phyloP scores from a whole-genome alignment of 1,140 invertebrate species.

The Pogonognathellus flavescens region DNA sequence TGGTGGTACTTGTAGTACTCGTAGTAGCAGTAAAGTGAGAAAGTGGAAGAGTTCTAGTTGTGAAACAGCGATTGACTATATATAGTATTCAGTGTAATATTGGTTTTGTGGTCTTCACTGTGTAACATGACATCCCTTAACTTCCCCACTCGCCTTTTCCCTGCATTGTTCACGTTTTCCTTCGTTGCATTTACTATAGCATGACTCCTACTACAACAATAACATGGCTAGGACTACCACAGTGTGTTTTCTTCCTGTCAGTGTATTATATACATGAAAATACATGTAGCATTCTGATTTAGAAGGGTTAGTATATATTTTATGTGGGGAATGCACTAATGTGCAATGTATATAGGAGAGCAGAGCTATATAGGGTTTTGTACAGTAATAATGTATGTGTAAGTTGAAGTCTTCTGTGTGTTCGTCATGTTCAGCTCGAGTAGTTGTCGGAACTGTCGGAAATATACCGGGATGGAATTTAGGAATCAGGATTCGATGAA shows the following conservation, averaged over 20 bases:
- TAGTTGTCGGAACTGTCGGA: conserved; percentile 44
- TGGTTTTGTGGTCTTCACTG: conserved; percentile 10
- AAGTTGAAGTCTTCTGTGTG: neutral
- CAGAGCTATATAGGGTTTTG: neutral
- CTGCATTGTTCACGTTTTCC: neutral
- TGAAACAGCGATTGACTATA: conserved; percentile 24
- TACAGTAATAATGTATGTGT: neutral
- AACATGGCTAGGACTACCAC: too few relatives aligned
- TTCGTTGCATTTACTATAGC: neutral
- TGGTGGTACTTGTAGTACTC: too few relatives aligned
- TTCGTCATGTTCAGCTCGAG: conserved; percentile 40
- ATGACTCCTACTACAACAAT: neutral
- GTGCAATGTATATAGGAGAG: too few relatives aligned
- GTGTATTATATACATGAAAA: neutral
- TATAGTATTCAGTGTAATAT: neutral
- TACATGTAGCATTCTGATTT: too few relatives aligned
- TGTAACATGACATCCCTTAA: too few relatives aligned
- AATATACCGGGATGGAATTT: conserved; percentile 37
- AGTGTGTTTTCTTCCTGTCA: neutral
- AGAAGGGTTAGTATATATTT: too few relatives aligned
- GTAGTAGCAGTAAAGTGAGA: too few relatives aligned
- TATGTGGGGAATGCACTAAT: too few relatives aligned
- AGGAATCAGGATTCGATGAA: conserved; percentile 46
- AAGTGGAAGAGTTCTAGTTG: neutral
- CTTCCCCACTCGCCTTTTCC: neutral